phyloP scores from a whole-genome alignment of 2,113 vertebrate genomes.

The Ceyx margarethae region DNA sequence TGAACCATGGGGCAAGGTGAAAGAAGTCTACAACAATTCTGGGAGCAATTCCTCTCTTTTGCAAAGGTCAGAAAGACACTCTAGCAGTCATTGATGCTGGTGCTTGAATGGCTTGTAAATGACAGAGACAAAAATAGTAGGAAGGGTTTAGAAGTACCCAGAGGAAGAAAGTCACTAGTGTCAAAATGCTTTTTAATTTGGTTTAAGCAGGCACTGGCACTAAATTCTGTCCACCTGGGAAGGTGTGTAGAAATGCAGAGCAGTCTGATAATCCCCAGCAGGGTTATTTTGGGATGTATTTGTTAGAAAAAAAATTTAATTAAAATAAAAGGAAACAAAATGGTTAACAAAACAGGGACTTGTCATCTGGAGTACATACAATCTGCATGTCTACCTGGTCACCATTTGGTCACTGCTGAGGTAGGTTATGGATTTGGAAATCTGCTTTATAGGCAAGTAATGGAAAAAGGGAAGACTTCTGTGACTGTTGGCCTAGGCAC shows the following conservation, averaged over 20 bases:
- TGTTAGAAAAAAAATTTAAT: neutral
- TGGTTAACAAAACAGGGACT: neutral
- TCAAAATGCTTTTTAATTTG: neutral
- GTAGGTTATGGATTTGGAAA: neutral
- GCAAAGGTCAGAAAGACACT: neutral
- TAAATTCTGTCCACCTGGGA: neutral
- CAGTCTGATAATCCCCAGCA: neutral
- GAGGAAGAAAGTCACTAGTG: neutral
- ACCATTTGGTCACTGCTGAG: neutral
- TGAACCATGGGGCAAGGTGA: neutral
- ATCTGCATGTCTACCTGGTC: neutral
- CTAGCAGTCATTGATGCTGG: neutral
- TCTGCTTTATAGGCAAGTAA: neutral
- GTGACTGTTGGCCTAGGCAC: neutral
- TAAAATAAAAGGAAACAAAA: neutral
- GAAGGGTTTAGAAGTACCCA: neutral
- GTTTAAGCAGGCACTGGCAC: neutral
- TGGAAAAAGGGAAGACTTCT: neutral
- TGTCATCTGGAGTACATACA: rapidly evolving
- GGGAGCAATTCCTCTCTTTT: neutral
- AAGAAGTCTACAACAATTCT: neutral
- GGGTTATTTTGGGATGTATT: neutral
- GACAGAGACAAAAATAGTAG: neutral
- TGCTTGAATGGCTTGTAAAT: neutral
- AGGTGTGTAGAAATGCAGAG: neutral